Percentiles rank a stretch among this genome's conserved stretches.
These are phyloP conservation scores for Hylaeus volcanicus DNA, from an alignment of 1,140 invertebrate genomes.

Conservation along the genomic window DNA sequence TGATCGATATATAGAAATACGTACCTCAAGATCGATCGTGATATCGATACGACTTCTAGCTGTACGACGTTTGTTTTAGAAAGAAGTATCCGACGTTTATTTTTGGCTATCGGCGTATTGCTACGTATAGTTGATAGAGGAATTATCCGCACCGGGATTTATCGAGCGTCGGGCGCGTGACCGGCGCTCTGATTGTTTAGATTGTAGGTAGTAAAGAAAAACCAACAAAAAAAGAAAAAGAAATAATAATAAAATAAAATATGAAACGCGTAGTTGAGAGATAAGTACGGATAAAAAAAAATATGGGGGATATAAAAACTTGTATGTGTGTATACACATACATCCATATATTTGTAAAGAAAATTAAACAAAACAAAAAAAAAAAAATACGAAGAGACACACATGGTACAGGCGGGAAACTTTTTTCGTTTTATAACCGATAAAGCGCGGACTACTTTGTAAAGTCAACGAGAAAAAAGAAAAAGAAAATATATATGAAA, in stretches of 20 bases:
- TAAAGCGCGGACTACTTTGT: constrained; percentile 54
- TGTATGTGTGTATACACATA: constrained; percentile 29
- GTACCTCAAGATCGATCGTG: constrained; percentile 79
- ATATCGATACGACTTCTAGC: constrained; percentile 77
- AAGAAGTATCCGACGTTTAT: constrained; percentile 73
- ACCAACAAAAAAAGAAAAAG: constrained; percentile 7
- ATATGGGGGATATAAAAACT: constrained; percentile 20
- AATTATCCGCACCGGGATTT: constrained; percentile 9
- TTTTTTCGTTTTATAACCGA: constrained; percentile 58
- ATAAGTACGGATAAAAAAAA: constrained; percentile 28
- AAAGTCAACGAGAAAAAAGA: constrained; percentile 19
- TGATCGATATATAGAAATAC: constrained; percentile 71
- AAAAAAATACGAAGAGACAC: constrained; percentile 58
- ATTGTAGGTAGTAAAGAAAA: constrained; percentile 64
- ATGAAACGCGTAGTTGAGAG: constrained; percentile 58
- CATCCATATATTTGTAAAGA: constrained; percentile 45
- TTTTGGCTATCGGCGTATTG: constrained; percentile 72
- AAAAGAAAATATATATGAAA: too few relatives aligned
- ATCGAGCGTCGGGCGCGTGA: constrained; percentile 32
- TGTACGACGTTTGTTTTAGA: constrained; percentile 77
- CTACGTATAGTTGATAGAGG: constrained; percentile 67
- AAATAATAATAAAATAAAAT: constrained; percentile 5
- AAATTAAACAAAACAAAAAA: constrained; percentile 47
- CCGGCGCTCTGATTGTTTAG: constrained; percentile 59
- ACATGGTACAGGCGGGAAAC: constrained; percentile 63